A percentile compares a stretch with the other conserved stretches of the same genome.
Conservation (phyloP, 2,888 invertebrate species). For the Andricus quercusramuli region DNA sequence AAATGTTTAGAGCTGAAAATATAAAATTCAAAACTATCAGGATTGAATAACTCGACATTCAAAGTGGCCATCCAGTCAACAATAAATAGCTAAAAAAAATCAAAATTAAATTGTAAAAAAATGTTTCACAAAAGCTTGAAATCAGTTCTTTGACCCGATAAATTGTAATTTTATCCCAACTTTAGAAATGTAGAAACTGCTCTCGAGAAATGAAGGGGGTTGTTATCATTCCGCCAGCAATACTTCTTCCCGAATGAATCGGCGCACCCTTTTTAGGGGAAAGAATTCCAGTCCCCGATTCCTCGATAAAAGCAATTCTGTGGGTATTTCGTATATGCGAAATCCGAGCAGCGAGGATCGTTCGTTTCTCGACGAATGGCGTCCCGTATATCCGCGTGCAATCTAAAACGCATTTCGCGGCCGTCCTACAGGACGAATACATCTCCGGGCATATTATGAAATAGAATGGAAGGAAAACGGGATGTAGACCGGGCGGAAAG, state of each 20-base stretch:
- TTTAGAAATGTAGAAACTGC: slow-evolving; percentile 22
- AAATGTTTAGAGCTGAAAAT: too few relatives aligned
- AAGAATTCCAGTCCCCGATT: slow-evolving; percentile 33
- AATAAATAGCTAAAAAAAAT: too few relatives aligned
- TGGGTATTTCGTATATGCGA: slow-evolving; percentile 37
- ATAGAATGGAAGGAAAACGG: slow-evolving; percentile 76
- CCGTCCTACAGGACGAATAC: slow-evolving; percentile 72
- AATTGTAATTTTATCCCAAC: slow-evolving; percentile 34
- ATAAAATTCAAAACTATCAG: too few relatives aligned
- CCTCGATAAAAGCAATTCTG: slow-evolving; percentile 35
- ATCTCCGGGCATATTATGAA: slow-evolving; percentile 75
- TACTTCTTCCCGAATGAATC: slow-evolving; percentile 41
- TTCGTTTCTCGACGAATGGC: slow-evolving; percentile 24
- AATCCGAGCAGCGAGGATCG: slow-evolving; percentile 29
- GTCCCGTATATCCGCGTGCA: slow-evolving; percentile 70
- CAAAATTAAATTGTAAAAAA: background rate
- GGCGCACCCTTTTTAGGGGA: slow-evolving; percentile 21
- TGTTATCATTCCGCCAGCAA: slow-evolving; percentile 28
- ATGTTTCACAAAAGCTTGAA: background rate
- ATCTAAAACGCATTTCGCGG: slow-evolving; percentile 76
- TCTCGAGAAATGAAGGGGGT: slow-evolving; percentile 30
- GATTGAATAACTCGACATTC: background rate
- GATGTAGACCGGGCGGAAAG: slow-evolving; percentile 72
- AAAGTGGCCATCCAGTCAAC: background rate
- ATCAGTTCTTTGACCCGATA: slow-evolving; percentile 35